A percentile compares a stretch with the other conserved stretches of the same genome.
phyloP scores from a whole-genome alignment of 2,113 vertebrate genomes.

The Brienomyrus longianalis region DNA sequence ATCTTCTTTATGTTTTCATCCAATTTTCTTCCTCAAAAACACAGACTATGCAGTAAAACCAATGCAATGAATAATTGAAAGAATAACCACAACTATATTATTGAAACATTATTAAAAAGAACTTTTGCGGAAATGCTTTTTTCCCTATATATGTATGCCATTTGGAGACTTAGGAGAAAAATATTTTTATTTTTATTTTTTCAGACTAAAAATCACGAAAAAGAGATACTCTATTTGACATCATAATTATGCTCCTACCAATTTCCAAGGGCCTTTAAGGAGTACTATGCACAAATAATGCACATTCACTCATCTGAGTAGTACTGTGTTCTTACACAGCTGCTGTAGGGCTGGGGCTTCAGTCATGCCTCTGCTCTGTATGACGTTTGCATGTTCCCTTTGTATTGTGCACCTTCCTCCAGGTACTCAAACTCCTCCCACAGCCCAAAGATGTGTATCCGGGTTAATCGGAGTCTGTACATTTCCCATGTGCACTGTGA shows the following conservation, averaged over 20 bases:
- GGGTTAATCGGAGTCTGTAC: neutral
- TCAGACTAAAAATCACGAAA: neutral
- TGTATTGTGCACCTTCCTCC: neutral
- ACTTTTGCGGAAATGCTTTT: neutral
- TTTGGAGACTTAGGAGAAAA: neutral
- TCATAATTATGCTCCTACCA: neutral
- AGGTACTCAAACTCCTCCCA: neutral
- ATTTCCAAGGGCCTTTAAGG: neutral
- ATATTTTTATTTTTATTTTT: neutral
- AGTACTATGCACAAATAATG: neutral
- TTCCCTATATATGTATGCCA: neutral
- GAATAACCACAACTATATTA: neutral
- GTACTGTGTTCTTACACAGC: neutral
- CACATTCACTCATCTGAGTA: neutral
- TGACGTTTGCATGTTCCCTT: neutral
- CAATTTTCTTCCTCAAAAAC: neutral
- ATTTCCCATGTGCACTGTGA: neutral
- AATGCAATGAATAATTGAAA: neutral
- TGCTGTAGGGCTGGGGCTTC: neutral
- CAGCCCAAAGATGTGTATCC: neutral
- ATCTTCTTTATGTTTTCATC: neutral
- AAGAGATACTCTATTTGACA: neutral
- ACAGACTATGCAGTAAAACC: neutral
- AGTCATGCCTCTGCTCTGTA: neutral
- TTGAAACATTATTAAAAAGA: neutral